phyloP scores from a whole-genome alignment of 2,888 invertebrate species.

The Dromius quadrimaculatus region DNA sequence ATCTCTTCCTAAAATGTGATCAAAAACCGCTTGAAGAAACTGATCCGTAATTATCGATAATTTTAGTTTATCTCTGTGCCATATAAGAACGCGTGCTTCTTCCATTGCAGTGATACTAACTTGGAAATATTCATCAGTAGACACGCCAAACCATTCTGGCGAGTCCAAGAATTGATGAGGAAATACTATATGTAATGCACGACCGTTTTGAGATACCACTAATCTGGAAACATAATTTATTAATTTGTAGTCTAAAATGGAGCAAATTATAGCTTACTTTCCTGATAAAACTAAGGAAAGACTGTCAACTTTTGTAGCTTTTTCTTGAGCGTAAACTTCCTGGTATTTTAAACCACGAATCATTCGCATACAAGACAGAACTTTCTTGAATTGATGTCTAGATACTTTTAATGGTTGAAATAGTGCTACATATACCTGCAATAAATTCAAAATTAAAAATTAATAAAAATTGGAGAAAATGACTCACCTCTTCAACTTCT shows the following conservation, averaged over 20 bases:
- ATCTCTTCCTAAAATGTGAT: slow-evolving; percentile 86
- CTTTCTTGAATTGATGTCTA: slow-evolving; percentile 83
- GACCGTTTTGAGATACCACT: slow-evolving; percentile 86
- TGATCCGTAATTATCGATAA: slow-evolving; percentile 85
- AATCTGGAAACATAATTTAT: slow-evolving; percentile 70
- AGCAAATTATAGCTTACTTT: slow-evolving; percentile 74
- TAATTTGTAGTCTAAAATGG: neutral
- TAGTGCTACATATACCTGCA: slow-evolving; percentile 82
- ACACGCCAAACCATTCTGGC: slow-evolving; percentile 91
- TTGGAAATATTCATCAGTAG: slow-evolving; percentile 88
- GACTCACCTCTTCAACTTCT: slow-evolving; percentile 49
- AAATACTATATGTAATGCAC: slow-evolving; percentile 87
- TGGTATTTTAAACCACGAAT: slow-evolving; percentile 85
- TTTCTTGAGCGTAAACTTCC: slow-evolving; percentile 89
- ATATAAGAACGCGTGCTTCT: slow-evolving; percentile 84
- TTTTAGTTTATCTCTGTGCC: slow-evolving; percentile 89
- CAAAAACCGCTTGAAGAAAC: slow-evolving; percentile 87
- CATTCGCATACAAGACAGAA: slow-evolving; percentile 84
- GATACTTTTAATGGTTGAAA: slow-evolving; percentile 87
- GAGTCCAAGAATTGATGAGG: slow-evolving; percentile 90
- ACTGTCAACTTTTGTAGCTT: slow-evolving; percentile 88
- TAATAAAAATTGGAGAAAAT: neutral
- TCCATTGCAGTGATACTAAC: slow-evolving; percentile 87
- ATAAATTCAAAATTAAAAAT: slow-evolving; percentile 44
- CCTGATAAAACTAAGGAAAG: slow-evolving; percentile 87